These are phyloP conservation scores for Lepidurus apus DNA, from an alignment of 1,140 invertebrate genomes.

Conservation along the genomic window DNA sequence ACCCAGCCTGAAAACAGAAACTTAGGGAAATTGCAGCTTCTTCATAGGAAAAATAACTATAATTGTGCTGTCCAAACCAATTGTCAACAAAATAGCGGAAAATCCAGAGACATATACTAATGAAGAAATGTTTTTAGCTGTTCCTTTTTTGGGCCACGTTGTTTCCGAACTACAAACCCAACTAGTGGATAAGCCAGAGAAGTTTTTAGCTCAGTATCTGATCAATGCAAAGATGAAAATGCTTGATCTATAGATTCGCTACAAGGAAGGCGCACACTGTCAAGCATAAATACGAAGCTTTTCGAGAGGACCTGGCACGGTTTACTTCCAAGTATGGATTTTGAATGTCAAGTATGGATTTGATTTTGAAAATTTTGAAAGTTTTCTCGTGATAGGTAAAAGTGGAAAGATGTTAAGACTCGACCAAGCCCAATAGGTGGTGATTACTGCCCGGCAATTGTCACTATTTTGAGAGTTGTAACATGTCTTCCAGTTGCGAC, in stretches of 20 bases:
- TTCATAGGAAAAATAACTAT: no score
- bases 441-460: not conserved
- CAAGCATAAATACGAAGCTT: not conserved
- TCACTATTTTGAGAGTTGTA: not conserved
- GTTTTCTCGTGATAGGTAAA: not conserved
- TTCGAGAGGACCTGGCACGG: not conserved
- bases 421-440: not conserved
- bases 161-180: not conserved
- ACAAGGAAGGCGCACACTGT: not conserved
- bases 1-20: no score
- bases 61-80: no score
- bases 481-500: not conserved
- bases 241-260: not conserved
- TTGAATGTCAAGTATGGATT: not conserved
- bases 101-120: not conserved
- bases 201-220: not conserved
- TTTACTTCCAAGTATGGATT: not conserved
- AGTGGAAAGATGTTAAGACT: not conserved
- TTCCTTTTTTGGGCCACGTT: not conserved
- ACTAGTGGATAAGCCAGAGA: not conserved
- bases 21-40: no score
- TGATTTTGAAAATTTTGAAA: not conserved
- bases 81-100: not conserved
- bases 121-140: not conserved
- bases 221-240: not conserved